phyloP scores from a whole-genome alignment of 1,140 invertebrate species.

The Macrobrachium nipponense region DNA sequence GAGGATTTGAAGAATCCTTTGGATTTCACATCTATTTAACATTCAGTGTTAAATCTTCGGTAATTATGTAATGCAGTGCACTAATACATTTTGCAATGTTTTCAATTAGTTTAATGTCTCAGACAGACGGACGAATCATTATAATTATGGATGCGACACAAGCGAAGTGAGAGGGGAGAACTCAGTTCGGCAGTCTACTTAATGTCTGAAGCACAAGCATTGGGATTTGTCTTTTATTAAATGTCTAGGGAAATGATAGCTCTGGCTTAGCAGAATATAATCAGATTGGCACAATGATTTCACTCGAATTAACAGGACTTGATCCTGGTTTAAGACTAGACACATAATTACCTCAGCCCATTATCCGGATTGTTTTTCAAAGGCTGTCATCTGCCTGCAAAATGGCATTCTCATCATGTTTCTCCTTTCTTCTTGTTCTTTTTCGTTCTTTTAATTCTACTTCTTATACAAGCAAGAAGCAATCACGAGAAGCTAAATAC shows the following conservation, averaged over 20 bases:
- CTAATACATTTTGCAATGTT: conserved; percentile 20
- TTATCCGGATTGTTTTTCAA: conserved; percentile 15
- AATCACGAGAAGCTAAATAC: conserved; percentile 29
- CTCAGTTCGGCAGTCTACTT: no score
- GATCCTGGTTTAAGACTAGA: not conserved
- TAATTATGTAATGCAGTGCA: conserved; percentile 15
- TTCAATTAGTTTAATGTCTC: conserved; percentile 44
- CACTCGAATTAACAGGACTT: no score
- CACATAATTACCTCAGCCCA: conserved; percentile 14
- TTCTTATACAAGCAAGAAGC: conserved; percentile 43
- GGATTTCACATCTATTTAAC: no score
- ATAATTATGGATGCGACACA: conserved; percentile 39
- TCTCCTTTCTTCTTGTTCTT: not conserved
- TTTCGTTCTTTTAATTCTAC: no score
- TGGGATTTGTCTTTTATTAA: no score
- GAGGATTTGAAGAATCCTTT: no score
- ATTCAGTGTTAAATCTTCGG: no score
- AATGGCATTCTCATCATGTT: conserved; percentile 23
- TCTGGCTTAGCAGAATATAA: no score
- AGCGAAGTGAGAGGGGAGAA: conserved; percentile 6
- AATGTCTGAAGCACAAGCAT: no score
- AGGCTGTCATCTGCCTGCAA: conserved; percentile 43
- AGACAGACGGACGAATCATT: conserved; percentile 37
- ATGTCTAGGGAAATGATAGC: no score
- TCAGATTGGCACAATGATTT: no score